phyloP scores from a whole-genome alignment of 1,140 invertebrate genomes.

The Drosophila gunungcola region DNA sequence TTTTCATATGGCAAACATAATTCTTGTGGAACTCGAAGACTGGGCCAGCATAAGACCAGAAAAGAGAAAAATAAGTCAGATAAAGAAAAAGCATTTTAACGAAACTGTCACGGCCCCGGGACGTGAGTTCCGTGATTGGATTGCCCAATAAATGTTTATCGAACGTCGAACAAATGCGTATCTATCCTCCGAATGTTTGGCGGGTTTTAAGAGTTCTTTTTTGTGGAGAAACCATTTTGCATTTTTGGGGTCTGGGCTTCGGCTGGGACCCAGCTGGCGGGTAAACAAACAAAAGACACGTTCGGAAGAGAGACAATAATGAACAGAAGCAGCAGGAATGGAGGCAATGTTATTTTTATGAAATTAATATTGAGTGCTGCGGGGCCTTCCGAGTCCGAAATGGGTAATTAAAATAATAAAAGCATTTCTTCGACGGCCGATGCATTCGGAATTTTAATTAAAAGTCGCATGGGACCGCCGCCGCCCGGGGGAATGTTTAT shows the following conservation, averaged over 20 bases:
- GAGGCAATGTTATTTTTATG: conserved; percentile 73
- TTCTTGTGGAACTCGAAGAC: conserved; percentile 45
- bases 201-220: conserved; percentile 60
- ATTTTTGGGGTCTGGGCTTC: conserved; percentile 10
- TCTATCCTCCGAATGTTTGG: conserved; percentile 69
- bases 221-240: conserved; percentile 54
- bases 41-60: conserved; percentile 23
- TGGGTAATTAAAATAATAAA: conserved; percentile 84
- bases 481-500: conserved; percentile 33
- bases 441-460: conserved; percentile 77
- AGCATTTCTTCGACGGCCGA: conserved; percentile 67
- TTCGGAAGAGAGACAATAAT: conserved; percentile 61
- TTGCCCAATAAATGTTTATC: conserved; percentile 83
- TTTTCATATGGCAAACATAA: conserved; percentile 59
- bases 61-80: conserved; percentile 60
- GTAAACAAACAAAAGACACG: conserved; percentile 73
- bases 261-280: conserved; percentile 45
- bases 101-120: conserved; percentile 74
- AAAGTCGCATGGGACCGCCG: conserved; percentile 54
- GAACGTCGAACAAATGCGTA: conserved; percentile 71
- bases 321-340: conserved; percentile 45
- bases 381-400: conserved; percentile 65
- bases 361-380: conserved; percentile 79
- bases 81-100: conserved; percentile 70
- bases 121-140: conserved; percentile 81